Evolutionary conservation across 64 coral and sea anemone genomes (phyloP), one percentile per base, ranked within the genome.

Genomic region (Montipora capricornis): DNA sequence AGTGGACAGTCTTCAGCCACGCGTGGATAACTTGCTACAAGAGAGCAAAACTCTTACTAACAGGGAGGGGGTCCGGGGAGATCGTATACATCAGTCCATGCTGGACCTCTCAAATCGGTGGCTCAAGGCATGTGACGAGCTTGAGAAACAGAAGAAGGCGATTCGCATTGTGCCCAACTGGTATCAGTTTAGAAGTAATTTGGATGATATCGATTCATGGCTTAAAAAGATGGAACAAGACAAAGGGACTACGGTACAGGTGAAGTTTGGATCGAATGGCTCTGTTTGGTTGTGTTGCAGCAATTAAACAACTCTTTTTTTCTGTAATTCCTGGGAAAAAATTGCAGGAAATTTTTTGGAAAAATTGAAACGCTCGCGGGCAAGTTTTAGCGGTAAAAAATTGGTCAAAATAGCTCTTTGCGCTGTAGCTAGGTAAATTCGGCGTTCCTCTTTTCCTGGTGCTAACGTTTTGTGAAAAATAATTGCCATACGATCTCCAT

Each of bases 181-280:
- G 97, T 98, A 96, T 68, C 91, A 98, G 70, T 98, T 98, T 55
- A 91, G 92, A 49, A 94, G 97, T 44, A 98, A 91, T 73, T 71
- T 98, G 22, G 92, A 91, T 6, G 94, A 95, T 71, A 94, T 95
- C 16, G 93, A 94, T 69, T 47, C 81, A 1, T 98, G 94, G 91
- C 64, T 98, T 12, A 91, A 73, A 13, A 79, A 76, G n/a, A 89
- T 96, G 78, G 97, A 98, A 46, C 88, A 81, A 68, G 89, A 91
- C 3, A 89, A 93, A 16, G 93, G 84, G 48, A 49, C 49, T 68
- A 20, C 75, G 0, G n/a, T 90, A 16, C 69, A 90, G 81, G 49
- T 84, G 49, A 53, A 83, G 70, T 64, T 74, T 52, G 87, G 88
- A 75, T 37, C 37, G 17, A 45, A 83, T 47, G 2, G 47, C 15